These are phyloP conservation scores for Nomada hirtipes DNA, from an alignment of 2,888 invertebrate species.

Conservation along the genomic window DNA sequence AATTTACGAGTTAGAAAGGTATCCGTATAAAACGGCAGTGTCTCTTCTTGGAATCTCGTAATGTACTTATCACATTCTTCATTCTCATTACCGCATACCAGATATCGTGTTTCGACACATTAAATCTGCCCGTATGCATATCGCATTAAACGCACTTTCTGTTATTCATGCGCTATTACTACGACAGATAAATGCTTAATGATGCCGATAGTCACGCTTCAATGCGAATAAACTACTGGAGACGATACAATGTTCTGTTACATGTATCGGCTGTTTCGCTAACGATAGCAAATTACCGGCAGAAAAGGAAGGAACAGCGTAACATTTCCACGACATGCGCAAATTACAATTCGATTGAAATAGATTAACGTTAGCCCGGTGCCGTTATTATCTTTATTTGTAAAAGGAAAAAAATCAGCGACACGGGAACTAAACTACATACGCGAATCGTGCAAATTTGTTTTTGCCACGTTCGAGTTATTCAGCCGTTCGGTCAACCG, in stretches of 20 bases:
- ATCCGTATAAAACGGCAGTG: not conserved
- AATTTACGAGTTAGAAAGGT: constrained; percentile 6
- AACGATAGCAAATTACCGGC: constrained; percentile 38
- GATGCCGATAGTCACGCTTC: constrained; percentile 61
- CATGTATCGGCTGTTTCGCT: constrained; percentile 30
- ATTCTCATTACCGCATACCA: constrained; percentile 45
- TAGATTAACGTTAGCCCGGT: not conserved
- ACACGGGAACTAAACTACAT: not conserved
- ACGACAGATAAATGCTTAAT: constrained; percentile 66
- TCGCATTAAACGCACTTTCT: constrained; percentile 60
- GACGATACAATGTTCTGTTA: constrained; percentile 29
- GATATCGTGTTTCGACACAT: constrained; percentile 48
- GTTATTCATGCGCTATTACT: constrained; percentile 66
- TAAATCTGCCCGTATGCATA: constrained; percentile 45
- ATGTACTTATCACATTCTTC: constrained; percentile 53
- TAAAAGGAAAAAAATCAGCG: not conserved
- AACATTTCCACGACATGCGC: not conserved
- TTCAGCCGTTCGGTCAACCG: constrained; percentile 20
- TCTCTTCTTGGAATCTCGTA: constrained; percentile 10
- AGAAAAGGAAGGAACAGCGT: not conserved
- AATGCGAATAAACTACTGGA: constrained; percentile 19
- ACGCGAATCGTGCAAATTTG: not conserved
- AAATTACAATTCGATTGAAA: not conserved
- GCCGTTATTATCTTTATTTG: not conserved
- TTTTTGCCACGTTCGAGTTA: constrained; percentile 2